Conservation (phyloP, 2,113 vertebrate genomes). For the Romanogobio albipinnatus region DNA sequence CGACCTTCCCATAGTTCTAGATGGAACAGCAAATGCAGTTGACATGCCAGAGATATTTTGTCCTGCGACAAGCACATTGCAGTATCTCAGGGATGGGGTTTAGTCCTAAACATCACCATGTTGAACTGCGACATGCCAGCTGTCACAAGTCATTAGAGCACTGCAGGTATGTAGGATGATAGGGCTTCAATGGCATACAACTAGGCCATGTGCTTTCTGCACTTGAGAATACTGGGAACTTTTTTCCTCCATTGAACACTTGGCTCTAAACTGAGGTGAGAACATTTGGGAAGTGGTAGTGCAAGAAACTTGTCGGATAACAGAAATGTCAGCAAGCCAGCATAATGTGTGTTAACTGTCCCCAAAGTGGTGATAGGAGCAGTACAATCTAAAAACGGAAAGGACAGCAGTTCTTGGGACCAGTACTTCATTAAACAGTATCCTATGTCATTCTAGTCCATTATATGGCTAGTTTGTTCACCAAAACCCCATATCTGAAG, state of each 20-base stretch:
- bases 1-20: background rate
- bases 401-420: constrained; percentile 43
- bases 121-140: background rate
- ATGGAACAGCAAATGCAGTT: background rate
- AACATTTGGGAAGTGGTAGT: background rate
- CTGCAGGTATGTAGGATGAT: background rate
- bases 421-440: constrained; percentile 44
- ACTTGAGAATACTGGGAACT: background rate
- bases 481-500: constrained; percentile 8
- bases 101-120: constrained; percentile 3
- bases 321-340: constrained; percentile 22
- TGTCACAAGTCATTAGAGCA: constrained; percentile 24
- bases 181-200: background rate
- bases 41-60: background rate
- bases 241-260: background rate
- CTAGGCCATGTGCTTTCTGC: background rate
- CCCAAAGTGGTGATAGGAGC: constrained; percentile 37
- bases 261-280: background rate
- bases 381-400: constrained; percentile 34
- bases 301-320: constrained; percentile 32
- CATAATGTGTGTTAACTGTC: constrained; percentile 48
- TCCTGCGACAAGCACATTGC: background rate
- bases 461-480: constrained; percentile 41
- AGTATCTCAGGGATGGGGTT: background rate
- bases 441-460: constrained; percentile 30